Evolutionary conservation across 2,113 vertebrate genomes (phyloP).

Genomic region (Arvicanthis niloticus): DNA sequence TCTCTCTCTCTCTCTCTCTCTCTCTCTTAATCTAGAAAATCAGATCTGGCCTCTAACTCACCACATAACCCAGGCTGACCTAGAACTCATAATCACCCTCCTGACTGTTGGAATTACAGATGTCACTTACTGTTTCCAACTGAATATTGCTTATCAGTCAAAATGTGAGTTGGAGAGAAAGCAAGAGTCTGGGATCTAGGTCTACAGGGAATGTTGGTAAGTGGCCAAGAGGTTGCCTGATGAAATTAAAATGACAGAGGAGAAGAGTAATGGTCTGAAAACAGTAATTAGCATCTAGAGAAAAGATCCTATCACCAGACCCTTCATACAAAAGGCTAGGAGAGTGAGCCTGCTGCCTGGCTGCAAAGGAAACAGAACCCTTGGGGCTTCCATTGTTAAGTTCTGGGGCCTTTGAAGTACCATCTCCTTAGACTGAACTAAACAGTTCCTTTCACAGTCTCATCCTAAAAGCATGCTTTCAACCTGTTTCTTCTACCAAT

Average conservation of each 20-base stretch:
- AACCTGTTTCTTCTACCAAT: not conserved
- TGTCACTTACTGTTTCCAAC: not conserved
- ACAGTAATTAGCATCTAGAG: conserved; percentile 47
- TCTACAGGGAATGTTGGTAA: not conserved
- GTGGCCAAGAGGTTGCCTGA: not conserved
- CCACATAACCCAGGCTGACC: not conserved
- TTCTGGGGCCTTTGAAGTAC: not conserved
- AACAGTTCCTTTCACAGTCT: not conserved
- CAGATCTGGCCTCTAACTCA: not conserved
- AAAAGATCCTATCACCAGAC: conserved; percentile 22
- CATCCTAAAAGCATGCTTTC: not conserved
- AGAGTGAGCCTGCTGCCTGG: not conserved
- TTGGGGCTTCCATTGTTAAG: not conserved
- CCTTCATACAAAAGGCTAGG: not conserved
- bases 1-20: not conserved
- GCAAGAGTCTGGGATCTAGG: not conserved
- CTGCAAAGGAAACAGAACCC: not conserved
- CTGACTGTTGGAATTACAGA: not conserved
- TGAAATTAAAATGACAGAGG: conserved; percentile 14
- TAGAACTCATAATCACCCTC: not conserved
- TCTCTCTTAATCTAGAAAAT: too few relatives aligned
- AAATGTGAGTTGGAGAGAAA: not conserved
- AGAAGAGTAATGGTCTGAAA: conserved; percentile 59
- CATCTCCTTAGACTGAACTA: not conserved
- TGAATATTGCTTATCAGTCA: not conserved